phyloP scores from a whole-genome alignment of 2,113 vertebrate genomes.

The Neodontobutis hainanensis region DNA sequence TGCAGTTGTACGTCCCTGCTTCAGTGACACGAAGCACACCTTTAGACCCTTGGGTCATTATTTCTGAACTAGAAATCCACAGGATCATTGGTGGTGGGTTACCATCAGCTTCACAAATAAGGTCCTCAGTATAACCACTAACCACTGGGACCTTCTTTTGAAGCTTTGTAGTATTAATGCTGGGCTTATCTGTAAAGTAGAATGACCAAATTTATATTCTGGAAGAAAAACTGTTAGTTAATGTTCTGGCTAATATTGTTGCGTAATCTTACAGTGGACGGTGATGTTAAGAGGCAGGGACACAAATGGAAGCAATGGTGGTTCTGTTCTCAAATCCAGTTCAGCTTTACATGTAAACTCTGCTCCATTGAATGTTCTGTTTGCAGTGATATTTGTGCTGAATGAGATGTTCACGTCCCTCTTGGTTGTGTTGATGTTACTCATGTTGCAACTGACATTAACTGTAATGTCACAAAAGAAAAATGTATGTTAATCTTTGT shows the following conservation, averaged over 20 bases:
- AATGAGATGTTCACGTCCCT: slow-evolving; percentile 14
- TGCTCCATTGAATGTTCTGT: slow-evolving; percentile 22
- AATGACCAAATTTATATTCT: neutral
- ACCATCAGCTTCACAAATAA: slow-evolving; percentile 73
- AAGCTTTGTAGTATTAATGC: slow-evolving; percentile 62
- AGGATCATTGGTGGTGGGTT: slow-evolving; percentile 61
- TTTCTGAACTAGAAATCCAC: slow-evolving; percentile 44
- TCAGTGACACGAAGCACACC: slow-evolving; percentile 46
- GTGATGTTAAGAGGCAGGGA: slow-evolving; percentile 45
- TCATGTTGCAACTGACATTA: neutral
- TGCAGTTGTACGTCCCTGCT: slow-evolving; percentile 60
- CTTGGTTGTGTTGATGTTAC: neutral
- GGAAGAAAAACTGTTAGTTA: neutral
- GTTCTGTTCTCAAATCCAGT: slow-evolving; percentile 56
- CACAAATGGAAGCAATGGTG: neutral
- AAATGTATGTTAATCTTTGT: neutral
- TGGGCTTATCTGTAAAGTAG: slow-evolving; percentile 61
- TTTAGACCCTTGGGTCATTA: fast-evolving
- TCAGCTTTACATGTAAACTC: slow-evolving; percentile 67
- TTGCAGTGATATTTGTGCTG: slow-evolving; percentile 35
- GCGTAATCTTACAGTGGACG: slow-evolving; percentile 64
- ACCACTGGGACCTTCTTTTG: slow-evolving; percentile 59
- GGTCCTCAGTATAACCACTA: slow-evolving; percentile 58
- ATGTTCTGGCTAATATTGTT: neutral
- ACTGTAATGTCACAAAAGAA: neutral